Base-by-base conservation (phyloP, 1,140 invertebrate genomes). In the Pteromalus puparum region DNA sequence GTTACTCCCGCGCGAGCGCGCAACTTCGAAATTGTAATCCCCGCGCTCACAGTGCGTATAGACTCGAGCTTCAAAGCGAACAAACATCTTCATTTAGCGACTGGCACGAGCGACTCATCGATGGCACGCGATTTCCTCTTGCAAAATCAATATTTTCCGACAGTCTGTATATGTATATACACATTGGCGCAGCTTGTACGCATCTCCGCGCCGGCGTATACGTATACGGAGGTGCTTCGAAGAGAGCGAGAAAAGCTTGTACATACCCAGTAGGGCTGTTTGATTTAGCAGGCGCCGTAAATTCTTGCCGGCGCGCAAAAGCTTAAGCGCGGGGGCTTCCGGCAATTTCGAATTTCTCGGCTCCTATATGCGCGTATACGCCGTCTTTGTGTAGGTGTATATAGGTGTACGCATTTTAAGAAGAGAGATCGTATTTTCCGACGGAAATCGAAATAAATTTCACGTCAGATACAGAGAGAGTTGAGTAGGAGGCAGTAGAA, bases 391-490 rank as follows among this genome's bases (percentile, higher is more conserved):
- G 1, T 24, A 26, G 9, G 28, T 10, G 46, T 21, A 18, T 30
- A 1, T 34, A 24, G 9, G 9, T 42, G 38, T n/a, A 10, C 6
- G 28, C 1, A 81, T 70, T 73, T 72, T 73, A 42, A 34, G 34
- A 18, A 72, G 46, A 30, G 26, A 48, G 26, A 48, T 70, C 26
- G 21, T 65, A 65, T 75, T 81, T 82, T 85, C 80, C 65, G 24
- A 34, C 67, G 79, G 61, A 82, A 81, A 82, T 85, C 80, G 46
- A 77, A 61, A 74, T 75, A 85, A 85, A 85, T 85, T 82, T 30
- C 80, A 82, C 61, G 79, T 82, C 84, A 85, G 76, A 68, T 42
- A 26, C 79, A 85, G 73, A 7, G 68, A 72, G 34, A 34, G 30
- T 34, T 4, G n/a, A n/a, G n/a, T n/a, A n/a, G n/a, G n/a, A n/a